Conservation (phyloP, 2,113 vertebrate genomes). For the Uria lomvia region DNA sequence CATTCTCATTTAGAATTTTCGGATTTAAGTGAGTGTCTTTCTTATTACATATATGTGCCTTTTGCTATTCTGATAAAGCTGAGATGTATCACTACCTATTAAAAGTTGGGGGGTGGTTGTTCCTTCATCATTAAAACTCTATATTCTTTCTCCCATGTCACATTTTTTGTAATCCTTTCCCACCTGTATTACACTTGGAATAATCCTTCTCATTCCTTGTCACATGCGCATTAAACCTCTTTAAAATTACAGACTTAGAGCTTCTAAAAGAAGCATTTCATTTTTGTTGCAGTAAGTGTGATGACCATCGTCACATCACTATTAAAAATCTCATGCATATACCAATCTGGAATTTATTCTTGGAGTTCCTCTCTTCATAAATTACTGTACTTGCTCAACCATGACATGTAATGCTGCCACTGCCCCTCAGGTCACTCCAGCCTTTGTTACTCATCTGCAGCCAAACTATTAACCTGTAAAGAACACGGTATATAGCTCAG, state of each 20-base stretch:
- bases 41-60: not conserved
- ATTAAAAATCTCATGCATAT: slow-evolving; percentile 19
- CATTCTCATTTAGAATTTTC: not conserved
- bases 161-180: slow-evolving; percentile 61
- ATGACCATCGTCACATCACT: slow-evolving; percentile 27
- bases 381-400: slow-evolving; percentile 16
- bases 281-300: slow-evolving; percentile 1
- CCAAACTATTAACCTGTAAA: slow-evolving; percentile 41
- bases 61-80: not conserved
- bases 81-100: not conserved
- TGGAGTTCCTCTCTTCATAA: slow-evolving; percentile 21
- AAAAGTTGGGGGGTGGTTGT: not conserved
- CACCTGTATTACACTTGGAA: slow-evolving; percentile 29
- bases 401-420: not conserved
- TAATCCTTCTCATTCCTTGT: slow-evolving; percentile 59
- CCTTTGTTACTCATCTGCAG: slow-evolving; percentile 40
- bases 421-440: slow-evolving; percentile 25
- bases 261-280: slow-evolving; percentile 47
- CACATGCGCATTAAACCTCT: slow-evolving; percentile 56
- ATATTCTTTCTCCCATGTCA: not conserved
- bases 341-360: slow-evolving; percentile 42
- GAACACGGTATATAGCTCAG: slow-evolving; percentile 5
- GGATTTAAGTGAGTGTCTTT: not conserved
- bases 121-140: not conserved
- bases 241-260: slow-evolving; percentile 42